These are phyloP conservation scores for Colistium nudipinnis DNA, from an alignment of 2,113 vertebrate genomes.

Conservation along the genomic window DNA sequence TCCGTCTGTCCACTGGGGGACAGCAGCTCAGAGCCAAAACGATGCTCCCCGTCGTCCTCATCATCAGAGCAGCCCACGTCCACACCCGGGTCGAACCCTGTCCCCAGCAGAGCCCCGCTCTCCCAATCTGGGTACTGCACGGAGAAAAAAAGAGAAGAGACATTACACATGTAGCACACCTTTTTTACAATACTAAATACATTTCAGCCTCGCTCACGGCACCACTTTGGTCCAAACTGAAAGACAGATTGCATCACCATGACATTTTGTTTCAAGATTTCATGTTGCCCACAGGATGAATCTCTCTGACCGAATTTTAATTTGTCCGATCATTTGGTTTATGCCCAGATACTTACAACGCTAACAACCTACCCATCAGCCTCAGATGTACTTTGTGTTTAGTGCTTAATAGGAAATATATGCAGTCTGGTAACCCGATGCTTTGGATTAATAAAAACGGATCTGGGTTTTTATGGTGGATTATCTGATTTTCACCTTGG, in stretches of 20 bases:
- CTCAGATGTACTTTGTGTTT: too few species aligned
- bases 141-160: background rate
- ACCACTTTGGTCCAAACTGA: too few species aligned
- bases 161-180: too few species aligned
- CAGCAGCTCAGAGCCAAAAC: conserved; percentile 88
- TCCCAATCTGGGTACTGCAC: conserved; percentile 88
- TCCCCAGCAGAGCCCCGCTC: conserved; percentile 79
- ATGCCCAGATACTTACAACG: background rate
- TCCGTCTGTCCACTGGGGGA: conserved; percentile 93
- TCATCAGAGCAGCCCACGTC: conserved; percentile 87
- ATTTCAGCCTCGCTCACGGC: too few species aligned
- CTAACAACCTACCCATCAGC: background rate
- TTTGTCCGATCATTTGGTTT: background rate
- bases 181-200: background rate
- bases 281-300: background rate
- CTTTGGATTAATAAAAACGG: too few species aligned
- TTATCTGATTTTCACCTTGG: conserved; percentile 80
- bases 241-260: too few species aligned
- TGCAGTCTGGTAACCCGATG: too few species aligned
- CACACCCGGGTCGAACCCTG: conserved; percentile 84
- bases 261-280: background rate
- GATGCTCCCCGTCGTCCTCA: conserved; percentile 86
- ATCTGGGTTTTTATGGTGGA: background rate
- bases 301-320: background rate
- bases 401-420: background rate